phyloP scores from a whole-genome alignment of 1,140 invertebrate genomes.

The Dinothrombium tinctorium region DNA sequence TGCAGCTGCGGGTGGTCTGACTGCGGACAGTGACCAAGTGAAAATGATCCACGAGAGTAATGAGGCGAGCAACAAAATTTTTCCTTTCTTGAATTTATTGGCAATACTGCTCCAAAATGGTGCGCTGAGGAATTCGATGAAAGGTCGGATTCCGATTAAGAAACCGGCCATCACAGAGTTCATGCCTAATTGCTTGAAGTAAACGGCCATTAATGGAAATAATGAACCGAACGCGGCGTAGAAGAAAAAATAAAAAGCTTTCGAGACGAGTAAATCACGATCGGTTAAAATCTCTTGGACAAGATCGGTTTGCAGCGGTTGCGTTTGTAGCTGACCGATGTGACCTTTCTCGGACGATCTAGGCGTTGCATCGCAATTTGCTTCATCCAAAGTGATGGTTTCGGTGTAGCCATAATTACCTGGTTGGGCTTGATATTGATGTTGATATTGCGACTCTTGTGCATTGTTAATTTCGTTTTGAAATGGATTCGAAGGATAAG shows the following conservation, averaged over 20 bases:
- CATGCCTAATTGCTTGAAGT: conserved; percentile 96
- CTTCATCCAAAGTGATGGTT: conserved; percentile 1
- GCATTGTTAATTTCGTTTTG: too few relatives aligned
- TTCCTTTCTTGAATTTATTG: conserved; percentile 67
- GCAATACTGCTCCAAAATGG: conserved; percentile 93
- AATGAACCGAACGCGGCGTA: conserved; percentile 95
- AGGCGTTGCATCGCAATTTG: background rate
- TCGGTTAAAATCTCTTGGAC: conserved; percentile 4
- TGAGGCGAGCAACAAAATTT: conserved; percentile 65
- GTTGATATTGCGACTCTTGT: too few relatives aligned
- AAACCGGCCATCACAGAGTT: conserved; percentile 81
- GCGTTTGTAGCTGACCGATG: background rate
- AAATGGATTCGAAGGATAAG: too few relatives aligned
- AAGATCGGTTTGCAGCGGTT: background rate
- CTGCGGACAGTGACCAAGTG: conserved; percentile 77
- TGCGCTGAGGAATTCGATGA: conserved; percentile 89
- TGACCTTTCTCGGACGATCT: too few relatives aligned
- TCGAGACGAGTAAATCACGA: background rate
- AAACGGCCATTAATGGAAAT: conserved; percentile 91
- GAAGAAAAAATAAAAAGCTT: conserved; percentile 88
- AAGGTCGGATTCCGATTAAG: conserved; percentile 61
- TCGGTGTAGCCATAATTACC: background rate
- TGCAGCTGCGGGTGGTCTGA: conserved; percentile 68
- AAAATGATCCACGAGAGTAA: conserved; percentile 86
- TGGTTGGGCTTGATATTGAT: background rate